A percentile compares a stretch with the other conserved stretches of the same genome.
Evolutionary conservation across 1,140 invertebrate genomes (phyloP).

Genomic region (Apocrypta bakeri): DNA sequence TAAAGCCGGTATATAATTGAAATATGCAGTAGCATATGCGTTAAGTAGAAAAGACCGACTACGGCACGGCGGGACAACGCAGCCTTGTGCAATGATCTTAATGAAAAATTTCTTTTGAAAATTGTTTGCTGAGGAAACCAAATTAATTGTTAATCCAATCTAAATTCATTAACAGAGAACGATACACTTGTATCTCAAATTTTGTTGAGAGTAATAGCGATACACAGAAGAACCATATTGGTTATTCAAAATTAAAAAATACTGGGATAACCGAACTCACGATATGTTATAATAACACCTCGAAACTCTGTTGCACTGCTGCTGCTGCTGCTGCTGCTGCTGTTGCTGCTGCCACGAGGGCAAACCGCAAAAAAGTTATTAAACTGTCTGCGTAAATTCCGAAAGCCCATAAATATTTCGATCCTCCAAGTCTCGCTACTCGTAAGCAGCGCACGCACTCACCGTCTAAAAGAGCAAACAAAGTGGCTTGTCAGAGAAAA

Average conservation of each 20-base stretch:
- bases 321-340: too few relatives aligned
- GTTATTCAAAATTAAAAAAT: background rate
- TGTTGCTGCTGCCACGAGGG: too few relatives aligned
- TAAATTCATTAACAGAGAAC: too few relatives aligned
- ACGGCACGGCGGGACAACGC: background rate
- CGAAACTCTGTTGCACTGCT: background rate
- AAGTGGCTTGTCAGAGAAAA: background rate
- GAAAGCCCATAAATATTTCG: background rate
- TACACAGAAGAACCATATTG: background rate
- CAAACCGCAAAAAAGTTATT: background rate
- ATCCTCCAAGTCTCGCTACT: background rate
- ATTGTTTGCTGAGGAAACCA: background rate
- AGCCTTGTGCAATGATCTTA: background rate
- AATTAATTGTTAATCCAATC: too few relatives aligned
- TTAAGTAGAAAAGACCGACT: background rate
- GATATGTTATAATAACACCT: background rate
- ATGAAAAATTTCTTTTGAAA: background rate
- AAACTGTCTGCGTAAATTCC: background rate
- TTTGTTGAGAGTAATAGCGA: background rate
- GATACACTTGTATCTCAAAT: background rate
- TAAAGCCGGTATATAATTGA: background rate
- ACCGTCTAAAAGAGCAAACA: background rate
- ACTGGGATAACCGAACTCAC: background rate
- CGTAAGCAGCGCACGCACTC: background rate
- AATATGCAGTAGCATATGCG: background rate